Conservation (phyloP, 2,888 invertebrate genomes). For the Arctia plantaginis region DNA sequence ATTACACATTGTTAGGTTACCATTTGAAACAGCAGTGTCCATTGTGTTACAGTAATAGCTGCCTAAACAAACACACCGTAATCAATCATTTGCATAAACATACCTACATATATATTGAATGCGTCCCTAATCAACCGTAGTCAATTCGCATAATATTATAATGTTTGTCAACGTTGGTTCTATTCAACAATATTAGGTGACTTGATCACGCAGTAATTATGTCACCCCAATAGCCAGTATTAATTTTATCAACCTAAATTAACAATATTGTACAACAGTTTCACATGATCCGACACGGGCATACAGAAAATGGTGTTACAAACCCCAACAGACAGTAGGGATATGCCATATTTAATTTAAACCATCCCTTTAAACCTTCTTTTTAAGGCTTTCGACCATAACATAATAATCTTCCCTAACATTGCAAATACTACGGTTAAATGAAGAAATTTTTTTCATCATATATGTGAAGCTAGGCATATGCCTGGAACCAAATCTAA, state of each 20-base stretch:
- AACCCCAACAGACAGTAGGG: too few species aligned
- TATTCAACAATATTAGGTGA: background rate
- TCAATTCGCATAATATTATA: slow-evolving; percentile 49
- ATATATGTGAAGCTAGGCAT: too few species aligned
- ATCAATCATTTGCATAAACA: slow-evolving; percentile 71
- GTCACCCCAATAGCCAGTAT: background rate
- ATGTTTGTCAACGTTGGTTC: background rate
- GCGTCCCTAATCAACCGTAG: slow-evolving; percentile 51
- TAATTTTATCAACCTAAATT: background rate
- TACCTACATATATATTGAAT: slow-evolving; percentile 61
- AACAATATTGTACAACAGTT: too few species aligned
- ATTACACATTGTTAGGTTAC: slow-evolving; percentile 40
- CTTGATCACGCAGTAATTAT: background rate
- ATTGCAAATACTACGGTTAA: too few species aligned
- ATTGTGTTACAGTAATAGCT: slow-evolving; percentile 48
- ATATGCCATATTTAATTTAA: too few species aligned
- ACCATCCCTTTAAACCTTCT: too few species aligned
- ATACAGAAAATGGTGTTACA: too few species aligned
- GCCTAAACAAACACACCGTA: slow-evolving; percentile 66
- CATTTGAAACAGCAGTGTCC: slow-evolving; percentile 37
- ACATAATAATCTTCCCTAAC: too few species aligned
- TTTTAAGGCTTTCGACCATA: too few species aligned
- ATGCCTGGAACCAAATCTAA: too few species aligned
- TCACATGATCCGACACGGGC: too few species aligned
- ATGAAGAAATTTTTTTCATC: too few species aligned